Evolutionary conservation across 2,797 vertebrate genomes (phyloP).

Genomic region (Naso thynnoides): DNA sequence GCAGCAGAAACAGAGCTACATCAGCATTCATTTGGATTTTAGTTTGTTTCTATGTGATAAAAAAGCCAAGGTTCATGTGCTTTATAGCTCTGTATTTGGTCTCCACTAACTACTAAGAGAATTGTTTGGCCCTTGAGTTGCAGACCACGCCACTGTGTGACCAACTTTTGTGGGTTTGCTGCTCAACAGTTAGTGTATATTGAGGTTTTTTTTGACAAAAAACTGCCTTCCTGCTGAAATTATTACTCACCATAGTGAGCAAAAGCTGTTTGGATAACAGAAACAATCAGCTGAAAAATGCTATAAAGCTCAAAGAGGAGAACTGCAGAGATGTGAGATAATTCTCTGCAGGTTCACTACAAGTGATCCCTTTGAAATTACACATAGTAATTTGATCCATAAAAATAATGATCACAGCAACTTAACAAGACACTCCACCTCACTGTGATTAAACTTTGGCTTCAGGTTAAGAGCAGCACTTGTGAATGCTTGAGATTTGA

Average conservation of each 20-base stretch:
- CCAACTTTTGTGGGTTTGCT: not conserved
- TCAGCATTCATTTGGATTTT: not conserved
- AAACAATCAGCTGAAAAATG: constrained; percentile 7
- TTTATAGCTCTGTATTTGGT: not conserved
- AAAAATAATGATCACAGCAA: constrained; percentile 7
- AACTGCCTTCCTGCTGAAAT: not conserved
- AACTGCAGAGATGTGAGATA: not conserved
- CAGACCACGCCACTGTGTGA: not conserved
- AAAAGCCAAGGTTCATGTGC: not conserved
- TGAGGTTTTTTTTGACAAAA: not conserved
- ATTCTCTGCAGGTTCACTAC: not conserved
- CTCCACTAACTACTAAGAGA: not conserved
- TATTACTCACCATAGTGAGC: constrained; percentile 5
- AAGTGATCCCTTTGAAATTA: not conserved
- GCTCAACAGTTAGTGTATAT: not conserved
- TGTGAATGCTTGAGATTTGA: not conserved
- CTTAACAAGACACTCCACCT: not conserved
- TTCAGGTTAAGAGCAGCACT: constrained; percentile 4
- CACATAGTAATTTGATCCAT: constrained; percentile 3
- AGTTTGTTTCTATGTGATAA: not conserved
- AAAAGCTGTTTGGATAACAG: constrained; percentile 5
- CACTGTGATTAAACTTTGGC: not conserved
- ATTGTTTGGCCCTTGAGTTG: not conserved
- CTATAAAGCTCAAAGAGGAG: not conserved
- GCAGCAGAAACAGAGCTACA: not conserved